phyloP scores from a whole-genome alignment of 2,888 invertebrate species.

The Tetragnatha montana region DNA sequence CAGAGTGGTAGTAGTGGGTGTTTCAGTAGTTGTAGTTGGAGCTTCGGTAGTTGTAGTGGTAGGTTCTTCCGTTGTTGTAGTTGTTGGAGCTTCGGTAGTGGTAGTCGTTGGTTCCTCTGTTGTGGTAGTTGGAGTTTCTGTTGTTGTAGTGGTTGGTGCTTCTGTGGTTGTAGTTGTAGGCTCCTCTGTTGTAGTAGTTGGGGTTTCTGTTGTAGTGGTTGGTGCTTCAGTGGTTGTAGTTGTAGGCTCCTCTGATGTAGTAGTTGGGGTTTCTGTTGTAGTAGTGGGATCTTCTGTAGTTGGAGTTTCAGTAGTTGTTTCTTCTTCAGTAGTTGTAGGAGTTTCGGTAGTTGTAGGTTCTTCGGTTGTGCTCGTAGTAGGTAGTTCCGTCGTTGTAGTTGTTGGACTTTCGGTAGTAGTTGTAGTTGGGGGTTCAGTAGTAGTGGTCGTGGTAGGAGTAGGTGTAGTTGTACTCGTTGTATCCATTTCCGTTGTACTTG shows the following conservation, averaged over 20 bases:
- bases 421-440: slow-evolving; percentile 41
- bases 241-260: slow-evolving; percentile 9
- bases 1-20: slow-evolving; percentile 22
- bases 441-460: slow-evolving; percentile 16
- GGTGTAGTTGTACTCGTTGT: slow-evolving; percentile 41
- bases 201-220: slow-evolving; percentile 19
- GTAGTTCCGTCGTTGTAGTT: background rate
- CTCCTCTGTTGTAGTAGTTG: slow-evolving; percentile 30
- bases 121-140: slow-evolving; percentile 39
- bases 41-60: slow-evolving; percentile 7
- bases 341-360: slow-evolving; percentile 6
- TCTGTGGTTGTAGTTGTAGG: slow-evolving; percentile 43
- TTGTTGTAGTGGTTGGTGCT: slow-evolving; percentile 34
- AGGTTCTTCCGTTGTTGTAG: slow-evolving; percentile 15
- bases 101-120: slow-evolving; percentile 42
- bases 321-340: slow-evolving; percentile 11
- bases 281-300: slow-evolving; percentile 1
- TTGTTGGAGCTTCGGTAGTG: slow-evolving; percentile 17
- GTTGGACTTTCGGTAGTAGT: slow-evolving; percentile 47
- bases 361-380: slow-evolving; percentile 30
- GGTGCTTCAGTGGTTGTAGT: slow-evolving; percentile 16
- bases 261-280: background rate
- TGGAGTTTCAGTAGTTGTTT: slow-evolving; percentile 19
- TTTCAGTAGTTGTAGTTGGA: background rate
- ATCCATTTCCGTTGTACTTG: slow-evolving; percentile 8